Percentiles rank a stretch among this genome's conserved stretches.
Evolutionary conservation across 2,888 invertebrate genomes (phyloP).

Genomic region (Pollenia amentaria): DNA sequence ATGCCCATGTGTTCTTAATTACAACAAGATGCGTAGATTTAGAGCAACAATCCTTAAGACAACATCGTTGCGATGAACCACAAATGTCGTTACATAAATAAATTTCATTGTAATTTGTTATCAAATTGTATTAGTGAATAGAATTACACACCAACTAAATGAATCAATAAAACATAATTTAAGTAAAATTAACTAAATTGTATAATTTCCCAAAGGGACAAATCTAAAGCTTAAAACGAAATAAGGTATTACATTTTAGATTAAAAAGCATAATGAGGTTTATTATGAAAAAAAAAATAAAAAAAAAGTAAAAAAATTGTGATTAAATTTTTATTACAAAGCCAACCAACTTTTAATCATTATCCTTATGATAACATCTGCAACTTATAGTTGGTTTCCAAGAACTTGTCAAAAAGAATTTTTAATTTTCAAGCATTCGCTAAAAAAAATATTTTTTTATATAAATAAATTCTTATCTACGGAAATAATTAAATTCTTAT

Average conservation of each 20-base stretch:
- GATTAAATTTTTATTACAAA: not conserved
- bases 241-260: not conserved
- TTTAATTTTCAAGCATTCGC: too few species aligned
- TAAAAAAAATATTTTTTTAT: too few species aligned
- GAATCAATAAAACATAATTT: not conserved
- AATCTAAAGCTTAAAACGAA: not conserved
- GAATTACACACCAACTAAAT: not conserved
- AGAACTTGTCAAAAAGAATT: not conserved
- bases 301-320: too few species aligned
- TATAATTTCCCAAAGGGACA: conserved; percentile 15
- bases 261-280: not conserved
- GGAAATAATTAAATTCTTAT: too few species aligned
- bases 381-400: not conserved
- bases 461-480: too few species aligned
- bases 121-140: not conserved
- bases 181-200: conserved; percentile 17
- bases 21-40: not conserved
- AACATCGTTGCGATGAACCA: not conserved
- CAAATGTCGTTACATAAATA: not conserved
- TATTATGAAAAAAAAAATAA: not conserved
- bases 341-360: not conserved
- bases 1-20: not conserved
- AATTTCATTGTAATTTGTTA: conserved; percentile 1
- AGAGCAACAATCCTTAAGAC: not conserved
- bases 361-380: not conserved